Conservation (phyloP, 2,113 vertebrate genomes). For the Chaetorhynchus papuensis region DNA sequence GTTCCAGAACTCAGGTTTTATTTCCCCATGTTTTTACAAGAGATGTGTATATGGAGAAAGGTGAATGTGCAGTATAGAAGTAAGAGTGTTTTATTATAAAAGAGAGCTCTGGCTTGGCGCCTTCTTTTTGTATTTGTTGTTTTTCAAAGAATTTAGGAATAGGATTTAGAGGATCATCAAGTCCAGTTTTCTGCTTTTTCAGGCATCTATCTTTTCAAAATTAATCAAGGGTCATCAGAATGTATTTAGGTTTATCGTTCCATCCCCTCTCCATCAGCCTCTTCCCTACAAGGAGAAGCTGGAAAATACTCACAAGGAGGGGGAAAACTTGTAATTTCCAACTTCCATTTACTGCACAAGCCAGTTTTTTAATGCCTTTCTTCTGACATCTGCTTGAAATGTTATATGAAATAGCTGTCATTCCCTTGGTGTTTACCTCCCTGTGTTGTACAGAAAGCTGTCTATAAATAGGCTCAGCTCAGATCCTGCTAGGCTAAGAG, state of each 20-base stretch:
- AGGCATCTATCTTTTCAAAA: background rate
- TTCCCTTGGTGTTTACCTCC: background rate
- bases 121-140: background rate
- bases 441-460: background rate
- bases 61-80: background rate
- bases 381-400: background rate
- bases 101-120: background rate
- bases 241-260: background rate
- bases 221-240: background rate
- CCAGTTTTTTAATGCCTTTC: background rate
- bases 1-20: background rate
- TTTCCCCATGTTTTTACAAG: background rate
- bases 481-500: background rate
- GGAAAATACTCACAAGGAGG: background rate
- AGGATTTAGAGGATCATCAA: background rate
- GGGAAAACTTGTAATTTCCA: background rate
- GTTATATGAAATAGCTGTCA: background rate
- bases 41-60: background rate
- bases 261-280: background rate
- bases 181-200: background rate
- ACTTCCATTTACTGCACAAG: background rate
- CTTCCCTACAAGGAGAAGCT: background rate
- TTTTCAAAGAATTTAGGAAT: background rate
- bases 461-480: slow-evolving; percentile 18
- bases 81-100: background rate